Conservation (phyloP, 2,113 vertebrate species). For the Merops nubicus region DNA sequence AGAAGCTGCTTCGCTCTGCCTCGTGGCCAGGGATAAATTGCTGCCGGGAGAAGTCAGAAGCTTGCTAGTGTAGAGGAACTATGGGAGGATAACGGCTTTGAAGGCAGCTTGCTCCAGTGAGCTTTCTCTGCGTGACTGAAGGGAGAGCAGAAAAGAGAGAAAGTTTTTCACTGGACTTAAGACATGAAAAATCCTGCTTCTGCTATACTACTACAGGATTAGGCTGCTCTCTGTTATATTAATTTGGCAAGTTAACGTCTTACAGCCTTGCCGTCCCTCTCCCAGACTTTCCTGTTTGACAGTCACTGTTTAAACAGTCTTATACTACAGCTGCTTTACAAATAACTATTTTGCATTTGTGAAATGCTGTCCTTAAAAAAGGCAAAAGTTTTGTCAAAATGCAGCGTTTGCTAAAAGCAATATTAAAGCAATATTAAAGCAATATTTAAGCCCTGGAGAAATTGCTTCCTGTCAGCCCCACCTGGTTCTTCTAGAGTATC, state of each 20-base stretch:
- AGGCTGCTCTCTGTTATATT: neutral
- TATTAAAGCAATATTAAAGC: neutral
- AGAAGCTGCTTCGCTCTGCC: neutral
- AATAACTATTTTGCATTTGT: neutral
- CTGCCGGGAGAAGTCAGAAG: neutral
- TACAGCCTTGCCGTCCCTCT: neutral
- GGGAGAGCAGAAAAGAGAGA: neutral
- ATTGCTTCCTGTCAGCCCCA: neutral
- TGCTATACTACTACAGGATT: neutral
- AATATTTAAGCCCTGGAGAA: neutral
- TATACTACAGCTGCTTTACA: neutral
- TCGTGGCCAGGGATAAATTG: neutral
- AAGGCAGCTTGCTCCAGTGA: neutral
- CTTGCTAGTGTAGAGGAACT: neutral
- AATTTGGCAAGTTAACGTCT: neutral
- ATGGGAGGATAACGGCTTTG: neutral
- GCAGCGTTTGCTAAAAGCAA: neutral
- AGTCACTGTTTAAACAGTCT: neutral
- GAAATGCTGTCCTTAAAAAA: neutral
- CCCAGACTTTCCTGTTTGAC: neutral
- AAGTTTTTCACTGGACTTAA: neutral
- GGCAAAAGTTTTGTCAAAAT: neutral
- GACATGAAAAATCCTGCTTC: neutral
- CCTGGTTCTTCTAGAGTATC: neutral
- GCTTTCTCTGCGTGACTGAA: neutral